These are phyloP conservation scores for Sycophaga agraensis DNA, from an alignment of 1,140 invertebrate genomes.

Conservation along the genomic window DNA sequence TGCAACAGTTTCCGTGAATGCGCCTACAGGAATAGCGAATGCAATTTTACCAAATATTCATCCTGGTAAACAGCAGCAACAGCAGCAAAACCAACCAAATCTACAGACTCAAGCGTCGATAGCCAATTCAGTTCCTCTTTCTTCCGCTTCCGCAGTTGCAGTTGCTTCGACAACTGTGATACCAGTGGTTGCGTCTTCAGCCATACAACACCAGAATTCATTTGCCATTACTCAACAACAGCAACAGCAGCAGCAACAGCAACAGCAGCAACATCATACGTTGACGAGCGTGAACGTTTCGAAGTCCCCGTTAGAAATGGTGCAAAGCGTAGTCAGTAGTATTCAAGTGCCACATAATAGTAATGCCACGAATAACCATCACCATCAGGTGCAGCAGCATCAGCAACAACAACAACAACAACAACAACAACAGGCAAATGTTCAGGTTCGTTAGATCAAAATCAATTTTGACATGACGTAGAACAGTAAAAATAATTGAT, in stretches of 20 bases:
- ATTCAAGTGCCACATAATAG: conserved; percentile 65
- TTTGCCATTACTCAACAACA: conserved; percentile 5
- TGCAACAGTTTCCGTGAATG: conserved; percentile 71
- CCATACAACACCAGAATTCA: conserved; percentile 17
- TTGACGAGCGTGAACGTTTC: conserved; percentile 49
- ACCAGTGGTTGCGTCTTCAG: neutral
- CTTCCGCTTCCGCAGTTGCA: conserved; percentile 30
- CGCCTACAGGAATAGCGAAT: conserved; percentile 56
- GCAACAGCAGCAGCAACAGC: conserved; percentile 22
- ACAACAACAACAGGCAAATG: conserved; percentile 37
- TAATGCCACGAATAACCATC: conserved; percentile 40
- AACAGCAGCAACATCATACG: conserved; percentile 19
- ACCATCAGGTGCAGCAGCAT: conserved; percentile 37
- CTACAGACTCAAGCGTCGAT: neutral
- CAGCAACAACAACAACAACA: conserved; percentile 39
- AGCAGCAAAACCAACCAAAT: conserved; percentile 33
- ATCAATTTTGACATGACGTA: neutral
- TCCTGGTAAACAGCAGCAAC: conserved; percentile 43
- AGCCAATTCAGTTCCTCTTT: conserved; percentile 34
- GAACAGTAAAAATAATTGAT: neutral
- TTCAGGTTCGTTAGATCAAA: conserved; percentile 28
- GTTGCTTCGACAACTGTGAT: neutral
- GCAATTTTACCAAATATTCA: conserved; percentile 46
- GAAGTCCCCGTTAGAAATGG: conserved; percentile 77
- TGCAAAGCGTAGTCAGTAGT: conserved; percentile 77